Base-by-base conservation (phyloP, 2,888 invertebrate genomes). In the Amaurobius ferox region DNA sequence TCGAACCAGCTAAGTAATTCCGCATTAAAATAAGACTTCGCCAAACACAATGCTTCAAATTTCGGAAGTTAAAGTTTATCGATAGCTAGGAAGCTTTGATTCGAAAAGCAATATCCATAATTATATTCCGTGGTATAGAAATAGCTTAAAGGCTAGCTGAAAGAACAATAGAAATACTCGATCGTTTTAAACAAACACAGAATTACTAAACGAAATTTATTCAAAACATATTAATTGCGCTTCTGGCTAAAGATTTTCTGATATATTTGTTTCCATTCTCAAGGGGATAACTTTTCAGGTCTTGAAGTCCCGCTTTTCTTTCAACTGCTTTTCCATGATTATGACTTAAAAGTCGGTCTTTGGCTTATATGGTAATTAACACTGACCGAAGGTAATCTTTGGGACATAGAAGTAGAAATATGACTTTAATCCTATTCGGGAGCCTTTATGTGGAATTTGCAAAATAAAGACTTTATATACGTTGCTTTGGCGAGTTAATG, bases 141-240 rank as follows among this genome's bases (percentile, higher is more conserved):
- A 80, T 70, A 40, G 76, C 74, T 81, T 44, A 55, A n/a, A 55
- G 55, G 55, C 55, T 55, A 19, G 55, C 55, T 35, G 77, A 83
- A 83, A 83, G 83, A 83, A 83, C 83, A 83, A 83, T 77, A 35
- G 66, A 32, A 79, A 55, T 19, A 30, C 28, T 29, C 11, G 55
- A 26, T 40, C 61, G 80, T 74, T 74, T 55, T 55, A 55, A 55
- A 55, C 55, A 55, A 55, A 55, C 55, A 55, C 55, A 55, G 55
- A 23, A 55, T 55, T 55, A 55, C 55, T 55, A 28, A 16, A 44
- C 48, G 81, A 44, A 55, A 71, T 71, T 77, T 77, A 66, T 83
- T 83, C 76, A 83, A 83, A 83, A 83, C 83, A 77, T 67, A 83
- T 83, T 83, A 83, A 83, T 83, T 83, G 83, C 23, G 83, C 81